Conservation (phyloP, 2,113 vertebrate genomes). For the Pelecanoides urinatrix region DNA sequence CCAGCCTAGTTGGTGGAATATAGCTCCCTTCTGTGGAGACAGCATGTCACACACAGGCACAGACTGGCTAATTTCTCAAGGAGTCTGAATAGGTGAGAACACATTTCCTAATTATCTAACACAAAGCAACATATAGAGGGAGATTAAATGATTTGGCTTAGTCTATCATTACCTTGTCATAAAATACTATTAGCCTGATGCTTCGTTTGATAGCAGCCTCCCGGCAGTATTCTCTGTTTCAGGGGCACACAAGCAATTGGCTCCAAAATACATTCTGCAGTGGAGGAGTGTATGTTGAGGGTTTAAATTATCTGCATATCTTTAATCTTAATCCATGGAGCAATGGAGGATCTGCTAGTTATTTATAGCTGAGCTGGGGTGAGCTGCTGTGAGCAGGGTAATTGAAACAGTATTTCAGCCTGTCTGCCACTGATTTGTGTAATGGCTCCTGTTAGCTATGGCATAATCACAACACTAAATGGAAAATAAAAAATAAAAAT, state of each 20-base stretch:
- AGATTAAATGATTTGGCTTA: not conserved
- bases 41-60: not conserved
- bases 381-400: conserved; percentile 49
- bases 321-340: conserved; percentile 53
- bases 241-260: not conserved
- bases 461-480: conserved; percentile 21
- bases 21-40: not conserved
- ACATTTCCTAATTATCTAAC: not conserved
- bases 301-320: conserved; percentile 12
- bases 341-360: not conserved
- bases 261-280: not conserved
- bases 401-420: conserved; percentile 61
- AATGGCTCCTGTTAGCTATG: conserved; percentile 20
- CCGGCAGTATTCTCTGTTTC: not conserved
- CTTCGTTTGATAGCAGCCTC: not conserved
- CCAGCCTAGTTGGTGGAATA: not conserved
- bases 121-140: not conserved
- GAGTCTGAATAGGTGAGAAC: not conserved
- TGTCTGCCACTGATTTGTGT: conserved; percentile 26
- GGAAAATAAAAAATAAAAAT: conserved; percentile 47
- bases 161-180: not conserved
- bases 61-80: not conserved
- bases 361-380: conserved; percentile 40
- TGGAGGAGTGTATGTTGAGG: not conserved
- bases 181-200: not conserved